Evolutionary conservation across 1,140 invertebrate genomes (phyloP).

Genomic region (Chymomyza costata): DNA sequence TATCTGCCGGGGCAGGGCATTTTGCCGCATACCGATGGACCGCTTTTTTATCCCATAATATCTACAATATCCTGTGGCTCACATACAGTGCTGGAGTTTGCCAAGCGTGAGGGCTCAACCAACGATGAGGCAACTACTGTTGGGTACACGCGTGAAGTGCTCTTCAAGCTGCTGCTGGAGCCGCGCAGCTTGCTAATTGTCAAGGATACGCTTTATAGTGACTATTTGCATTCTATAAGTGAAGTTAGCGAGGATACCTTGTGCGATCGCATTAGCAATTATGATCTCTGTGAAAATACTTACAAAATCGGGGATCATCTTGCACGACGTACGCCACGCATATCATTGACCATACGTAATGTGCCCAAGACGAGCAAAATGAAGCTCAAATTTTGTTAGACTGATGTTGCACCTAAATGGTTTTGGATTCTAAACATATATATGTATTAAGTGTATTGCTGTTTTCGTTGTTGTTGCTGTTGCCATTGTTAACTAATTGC

Average conservation of each 20-base stretch:
- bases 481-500: conserved; percentile 27
- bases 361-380: conserved; percentile 92
- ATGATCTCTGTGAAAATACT: conserved; percentile 78
- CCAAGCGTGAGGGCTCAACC: conserved; percentile 30
- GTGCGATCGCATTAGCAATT: conserved; percentile 82
- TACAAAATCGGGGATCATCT: conserved; percentile 79
- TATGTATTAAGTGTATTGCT: conserved; percentile 13
- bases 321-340: conserved; percentile 80
- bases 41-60: conserved; percentile 93
- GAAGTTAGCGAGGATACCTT: conserved; percentile 85
- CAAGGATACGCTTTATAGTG: conserved; percentile 87
- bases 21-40: conserved; percentile 96
- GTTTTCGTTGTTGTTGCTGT: conserved; percentile 31
- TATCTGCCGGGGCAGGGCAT: conserved; percentile 95
- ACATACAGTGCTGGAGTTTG: conserved; percentile 88
- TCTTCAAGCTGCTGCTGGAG: conserved; percentile 86
- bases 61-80: conserved; percentile 95
- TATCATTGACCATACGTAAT: conserved; percentile 95
- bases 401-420: conserved; percentile 14
- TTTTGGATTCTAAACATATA: background rate
- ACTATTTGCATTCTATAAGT: conserved; percentile 93
- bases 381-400: conserved; percentile 78
- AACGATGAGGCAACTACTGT: background rate
- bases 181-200: conserved; percentile 92
- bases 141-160: conserved; percentile 25